A percentile compares a stretch with the other conserved stretches of the same genome.
Evolutionary conservation across 2,797 vertebrate species (phyloP).

Genomic region (Onychomys torridus): DNA sequence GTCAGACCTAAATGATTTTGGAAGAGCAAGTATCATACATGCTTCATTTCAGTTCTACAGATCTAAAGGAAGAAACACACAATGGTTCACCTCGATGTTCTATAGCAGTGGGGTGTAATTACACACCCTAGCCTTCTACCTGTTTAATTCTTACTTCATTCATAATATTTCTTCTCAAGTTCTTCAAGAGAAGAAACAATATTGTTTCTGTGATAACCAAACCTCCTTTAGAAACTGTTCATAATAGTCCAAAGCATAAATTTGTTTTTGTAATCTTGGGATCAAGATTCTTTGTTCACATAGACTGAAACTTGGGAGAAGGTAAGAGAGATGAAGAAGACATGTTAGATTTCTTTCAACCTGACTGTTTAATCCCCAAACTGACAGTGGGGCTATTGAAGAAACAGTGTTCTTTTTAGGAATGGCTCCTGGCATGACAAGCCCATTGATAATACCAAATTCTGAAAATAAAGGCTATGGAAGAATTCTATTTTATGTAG

Average conservation of each 20-base stretch:
- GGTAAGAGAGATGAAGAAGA: background rate
- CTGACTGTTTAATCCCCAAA: background rate
- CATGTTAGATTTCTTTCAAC: background rate
- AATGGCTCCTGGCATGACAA: background rate
- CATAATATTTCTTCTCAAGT: background rate
- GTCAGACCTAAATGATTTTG: background rate
- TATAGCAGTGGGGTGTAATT: background rate
- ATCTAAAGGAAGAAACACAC: background rate
- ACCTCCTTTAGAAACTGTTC: background rate
- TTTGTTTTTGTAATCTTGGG: background rate
- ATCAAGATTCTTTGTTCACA: background rate
- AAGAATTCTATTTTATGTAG: background rate
- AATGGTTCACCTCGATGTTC: background rate
- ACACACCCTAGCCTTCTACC: background rate
- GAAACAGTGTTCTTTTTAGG: background rate
- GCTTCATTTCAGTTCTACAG: background rate
- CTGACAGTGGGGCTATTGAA: background rate
- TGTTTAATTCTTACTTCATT: conserved; percentile 31
- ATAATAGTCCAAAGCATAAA: background rate
- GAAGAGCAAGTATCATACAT: background rate
- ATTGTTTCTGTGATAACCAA: background rate
- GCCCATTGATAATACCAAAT: background rate
- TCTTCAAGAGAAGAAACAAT: background rate
- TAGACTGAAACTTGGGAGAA: background rate
- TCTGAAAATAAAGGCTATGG: background rate